Base-by-base conservation (phyloP, 2,888 invertebrate species). In the Rhagium mordax region DNA sequence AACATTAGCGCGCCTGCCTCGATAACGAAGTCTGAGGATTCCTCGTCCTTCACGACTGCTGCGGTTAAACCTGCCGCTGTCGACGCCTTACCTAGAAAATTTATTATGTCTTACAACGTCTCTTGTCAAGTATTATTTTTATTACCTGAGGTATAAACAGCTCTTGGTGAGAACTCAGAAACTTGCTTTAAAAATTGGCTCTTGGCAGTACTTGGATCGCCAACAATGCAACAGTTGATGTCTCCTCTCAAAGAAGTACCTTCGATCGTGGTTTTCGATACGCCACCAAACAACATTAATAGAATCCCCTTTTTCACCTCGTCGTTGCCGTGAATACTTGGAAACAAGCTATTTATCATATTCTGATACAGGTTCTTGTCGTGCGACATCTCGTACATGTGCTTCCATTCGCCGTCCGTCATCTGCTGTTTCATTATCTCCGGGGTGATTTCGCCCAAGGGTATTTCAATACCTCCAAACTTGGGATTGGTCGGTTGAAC, bases 1-100 rank as follows among this genome's bases (percentile, higher is more conserved):
- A 99, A 90, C 99, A 99, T 99, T 29, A 99, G 89, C 0, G 99
- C 99, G n/a, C 99, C 99, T 6, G 99, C 99, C 90, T 99, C 99
- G 76, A 99, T 99, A 7, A 99, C 99, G 89, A 99, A 99, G 89
- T 99, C 99, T 77, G 95, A 95, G 0, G 98, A 96, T 87, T 99
- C 99, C 87, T 99, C 99, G 85, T 99, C 99, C 88, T 92, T 93
- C 0, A 99, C 98, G 0, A 99, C 99, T 16, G 99, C 99, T 0
- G 99, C 99, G 0, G 99, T 99, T 60, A 99, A 91, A 91, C 99
- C 99, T 64, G 99, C 99, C 0, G 99, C 99, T 1, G 95, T 94
- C 0, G 98, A 98, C 0, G 98, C 99, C 89, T 99, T 99, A 6
- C 99, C 99, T 78, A 59, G n/a, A 67, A 76, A 21, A 53, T 47